Evolutionary conservation across 30 jellyfish, hydroid and myxozoan genomes (phyloP), one percentile per base, ranked within the genome.

Genomic region (Aurelia sp.): DNA sequence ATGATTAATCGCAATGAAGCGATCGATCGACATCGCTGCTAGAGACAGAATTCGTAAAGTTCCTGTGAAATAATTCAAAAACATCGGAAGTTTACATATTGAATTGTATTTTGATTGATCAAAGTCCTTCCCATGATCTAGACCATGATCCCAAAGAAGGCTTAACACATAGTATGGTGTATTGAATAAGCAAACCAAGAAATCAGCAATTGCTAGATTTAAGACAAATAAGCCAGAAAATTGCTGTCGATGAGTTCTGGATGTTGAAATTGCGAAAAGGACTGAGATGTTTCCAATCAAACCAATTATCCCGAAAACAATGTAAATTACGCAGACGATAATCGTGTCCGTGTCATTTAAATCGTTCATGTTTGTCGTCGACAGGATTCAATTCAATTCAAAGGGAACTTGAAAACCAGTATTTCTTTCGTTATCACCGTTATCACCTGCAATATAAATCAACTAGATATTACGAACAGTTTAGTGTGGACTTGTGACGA

Each of bases 11-110:
- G 86, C 86, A 0, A 76, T 61, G 68, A 57, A 76, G 0, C 86
- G 75, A 48, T 76, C 86, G 13, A 58, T 55, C 18, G 86, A 76
- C 86, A 76, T 76, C 27, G 73, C 76, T 30, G 86, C 66, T 19
- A 76, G 66, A 3, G 86, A 76, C n/a, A 76, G 77, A 9, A 60
- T 60, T 62, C 86, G 40, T 35, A 76, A 41, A 23, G 62, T 22
- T n/a, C 62, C 86, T 15, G 86, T 76, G 76, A 76, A 76, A 33
- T 58, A 76, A 4, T 61, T 76, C 66, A 76, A 76, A 35, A 76
- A 76, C 86, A 76, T 76, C 35, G 76, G 66, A 13, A 76, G 73
- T n/a, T 76, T 76, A 16, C 86, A 76, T 22, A 76, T 62, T 4
- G 86, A 16, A 66, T 55, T 76, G 33, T 76, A 60, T 66, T 33